A percentile compares a stretch with the other conserved stretches of the same genome.
Evolutionary conservation across 2,797 vertebrate species (phyloP).

Genomic region (Crocodylus rhombifer): DNA sequence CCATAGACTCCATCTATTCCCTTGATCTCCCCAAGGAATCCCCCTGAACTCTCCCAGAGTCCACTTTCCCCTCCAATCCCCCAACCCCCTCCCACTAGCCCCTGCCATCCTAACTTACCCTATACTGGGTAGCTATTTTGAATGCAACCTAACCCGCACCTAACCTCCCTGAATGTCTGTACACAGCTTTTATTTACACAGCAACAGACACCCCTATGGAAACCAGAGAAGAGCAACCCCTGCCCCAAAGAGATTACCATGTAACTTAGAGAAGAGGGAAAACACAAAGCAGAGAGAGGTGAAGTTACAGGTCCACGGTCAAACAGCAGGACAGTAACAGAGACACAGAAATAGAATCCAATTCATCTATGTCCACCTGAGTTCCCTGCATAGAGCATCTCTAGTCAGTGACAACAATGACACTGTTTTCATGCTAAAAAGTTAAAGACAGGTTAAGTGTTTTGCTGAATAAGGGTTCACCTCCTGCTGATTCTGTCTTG

Average conservation of each 20-base stretch:
- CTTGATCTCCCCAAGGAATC: too few relatives aligned
- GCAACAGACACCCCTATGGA: background rate
- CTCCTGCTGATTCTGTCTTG: background rate
- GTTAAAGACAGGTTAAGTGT: background rate
- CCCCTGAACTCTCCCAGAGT: too few relatives aligned
- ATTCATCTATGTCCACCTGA: background rate
- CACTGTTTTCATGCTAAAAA: background rate
- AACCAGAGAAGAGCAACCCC: rapidly evolving
- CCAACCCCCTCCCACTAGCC: too few relatives aligned
- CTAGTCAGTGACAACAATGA: background rate
- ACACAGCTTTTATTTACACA: background rate
- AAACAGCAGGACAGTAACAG: background rate
- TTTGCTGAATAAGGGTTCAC: background rate
- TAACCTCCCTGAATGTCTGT: too few relatives aligned
- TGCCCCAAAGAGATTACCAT: background rate
- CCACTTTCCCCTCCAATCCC: too few relatives aligned
- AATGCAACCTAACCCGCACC: too few relatives aligned
- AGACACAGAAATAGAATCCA: background rate
- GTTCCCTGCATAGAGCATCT: background rate
- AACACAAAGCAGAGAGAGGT: rapidly evolving
- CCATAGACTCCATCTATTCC: too few relatives aligned
- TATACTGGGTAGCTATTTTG: too few relatives aligned
- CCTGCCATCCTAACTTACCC: too few relatives aligned
- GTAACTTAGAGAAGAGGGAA: background rate
- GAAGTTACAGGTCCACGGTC: too few relatives aligned